Evolutionary conservation across 1,140 invertebrate species (phyloP).

Genomic region (Trichomalopsis sarcophagae): DNA sequence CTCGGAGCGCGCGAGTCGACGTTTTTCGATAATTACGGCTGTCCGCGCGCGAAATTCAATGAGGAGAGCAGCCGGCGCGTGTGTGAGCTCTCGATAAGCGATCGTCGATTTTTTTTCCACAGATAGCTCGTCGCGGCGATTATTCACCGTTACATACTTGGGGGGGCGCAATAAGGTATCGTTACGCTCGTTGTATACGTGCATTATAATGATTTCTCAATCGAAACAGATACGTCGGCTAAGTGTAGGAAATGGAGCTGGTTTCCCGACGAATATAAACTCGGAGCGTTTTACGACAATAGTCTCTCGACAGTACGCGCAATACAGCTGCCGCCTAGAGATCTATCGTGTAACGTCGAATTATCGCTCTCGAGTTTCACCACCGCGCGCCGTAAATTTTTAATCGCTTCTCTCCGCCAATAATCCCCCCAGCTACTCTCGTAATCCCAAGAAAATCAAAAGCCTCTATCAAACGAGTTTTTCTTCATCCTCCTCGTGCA

Average conservation of each 20-base stretch:
- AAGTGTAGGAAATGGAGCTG: not conserved
- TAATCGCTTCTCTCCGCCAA: not conserved
- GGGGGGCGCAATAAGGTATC: not conserved
- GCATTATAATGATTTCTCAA: not conserved
- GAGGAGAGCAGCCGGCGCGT: not conserved
- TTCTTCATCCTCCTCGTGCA: no score
- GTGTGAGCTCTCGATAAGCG: not conserved
- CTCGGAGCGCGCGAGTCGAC: not conserved
- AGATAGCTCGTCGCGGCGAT: not conserved
- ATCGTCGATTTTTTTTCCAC: not conserved
- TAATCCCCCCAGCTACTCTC: not conserved
- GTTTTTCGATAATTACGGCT: not conserved
- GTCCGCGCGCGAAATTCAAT: not conserved
- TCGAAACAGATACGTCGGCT: not conserved
- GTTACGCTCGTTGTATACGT: not conserved
- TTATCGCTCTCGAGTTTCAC: not conserved
- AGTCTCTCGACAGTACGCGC: no score
- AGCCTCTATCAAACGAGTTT: not conserved
- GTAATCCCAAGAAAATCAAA: not conserved
- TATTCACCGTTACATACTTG: constrained; percentile 4
- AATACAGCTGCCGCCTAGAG: not conserved
- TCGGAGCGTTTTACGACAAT: not conserved
- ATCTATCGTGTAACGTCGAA: not conserved
- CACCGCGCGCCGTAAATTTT: not conserved
- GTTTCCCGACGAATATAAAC: not conserved